Percentiles rank a stretch among this genome's conserved stretches.
Conservation (phyloP, 2,113 vertebrate genomes). For the Nycticryphes semicollaris region DNA sequence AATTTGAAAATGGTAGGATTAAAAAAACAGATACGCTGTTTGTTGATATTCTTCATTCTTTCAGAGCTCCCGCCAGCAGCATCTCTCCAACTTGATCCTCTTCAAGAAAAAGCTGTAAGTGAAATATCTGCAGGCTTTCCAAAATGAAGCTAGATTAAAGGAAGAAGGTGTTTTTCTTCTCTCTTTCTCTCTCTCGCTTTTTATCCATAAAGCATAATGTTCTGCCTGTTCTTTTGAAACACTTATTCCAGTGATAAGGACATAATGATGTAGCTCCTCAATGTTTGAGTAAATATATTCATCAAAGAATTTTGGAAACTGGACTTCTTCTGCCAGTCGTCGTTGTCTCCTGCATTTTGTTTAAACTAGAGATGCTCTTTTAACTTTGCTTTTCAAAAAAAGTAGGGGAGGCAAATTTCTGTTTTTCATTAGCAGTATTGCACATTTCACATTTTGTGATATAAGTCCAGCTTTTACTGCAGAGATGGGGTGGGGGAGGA, state of each 20-base stretch:
- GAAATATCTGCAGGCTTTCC: constrained; percentile 30
- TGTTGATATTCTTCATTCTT: constrained; percentile 31
- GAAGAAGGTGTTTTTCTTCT: not conserved
- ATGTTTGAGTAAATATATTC: not conserved
- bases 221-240: constrained; percentile 39
- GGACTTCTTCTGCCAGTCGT: not conserved
- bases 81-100: constrained; percentile 31
- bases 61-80: not conserved
- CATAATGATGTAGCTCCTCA: not conserved
- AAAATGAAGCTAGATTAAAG: constrained; percentile 22
- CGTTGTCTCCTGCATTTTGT: not conserved
- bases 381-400: not conserved
- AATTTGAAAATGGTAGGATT: constrained; percentile 57
- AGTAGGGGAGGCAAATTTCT: not conserved
- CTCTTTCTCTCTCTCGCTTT: not conserved
- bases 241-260: constrained; percentile 13
- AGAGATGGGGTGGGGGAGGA: not conserved
- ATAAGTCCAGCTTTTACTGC: not conserved
- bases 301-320: not conserved
- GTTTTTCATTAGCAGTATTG: too few relatives aligned
- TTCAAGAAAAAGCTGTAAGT: constrained; percentile 46
- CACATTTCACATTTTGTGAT: too few relatives aligned
- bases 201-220: not conserved
- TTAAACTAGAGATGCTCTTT: not conserved
- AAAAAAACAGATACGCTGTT: not conserved